phyloP scores from a whole-genome alignment of 2,113 vertebrate genomes.

The Rhynchomys soricoides region DNA sequence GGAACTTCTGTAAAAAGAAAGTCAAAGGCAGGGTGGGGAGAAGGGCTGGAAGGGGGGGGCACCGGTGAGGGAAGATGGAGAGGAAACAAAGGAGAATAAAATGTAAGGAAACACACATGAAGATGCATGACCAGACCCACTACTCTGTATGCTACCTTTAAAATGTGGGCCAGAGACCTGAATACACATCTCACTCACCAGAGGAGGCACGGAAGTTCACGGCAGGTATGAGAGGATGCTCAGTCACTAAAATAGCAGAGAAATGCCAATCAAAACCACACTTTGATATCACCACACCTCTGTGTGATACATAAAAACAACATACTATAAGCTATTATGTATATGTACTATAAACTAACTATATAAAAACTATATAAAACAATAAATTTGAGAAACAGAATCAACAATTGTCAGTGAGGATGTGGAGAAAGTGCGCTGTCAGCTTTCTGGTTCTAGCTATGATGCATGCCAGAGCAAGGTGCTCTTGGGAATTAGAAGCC shows the following conservation, averaged over 20 bases:
- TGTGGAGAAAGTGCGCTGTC: not conserved
- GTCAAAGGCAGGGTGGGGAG: not conserved
- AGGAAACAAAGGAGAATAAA: not conserved
- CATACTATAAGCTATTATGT: no score
- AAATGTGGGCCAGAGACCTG: not conserved
- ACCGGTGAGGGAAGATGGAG: not conserved
- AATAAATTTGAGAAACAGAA: not conserved
- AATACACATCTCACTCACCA: not conserved
- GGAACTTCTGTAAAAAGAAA: not conserved
- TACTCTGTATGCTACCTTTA: not conserved
- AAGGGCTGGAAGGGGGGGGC: not conserved
- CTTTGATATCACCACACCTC: not conserved
- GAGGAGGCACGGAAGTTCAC: not conserved
- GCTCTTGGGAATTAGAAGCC: not conserved
- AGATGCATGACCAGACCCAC: not conserved
- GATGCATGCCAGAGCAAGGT: not conserved
- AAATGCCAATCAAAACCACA: slow-evolving; percentile 15
- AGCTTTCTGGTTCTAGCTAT: not conserved
- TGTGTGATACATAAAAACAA: not conserved
- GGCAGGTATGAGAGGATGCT: not conserved
- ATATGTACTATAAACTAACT: no score
- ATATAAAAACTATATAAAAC: not conserved
- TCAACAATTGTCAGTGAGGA: not conserved
- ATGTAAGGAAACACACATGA: not conserved
- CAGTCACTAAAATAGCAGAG: not conserved